Evolutionary conservation across 1,140 invertebrate species (phyloP).

Genomic region (Drosophila tristis): DNA sequence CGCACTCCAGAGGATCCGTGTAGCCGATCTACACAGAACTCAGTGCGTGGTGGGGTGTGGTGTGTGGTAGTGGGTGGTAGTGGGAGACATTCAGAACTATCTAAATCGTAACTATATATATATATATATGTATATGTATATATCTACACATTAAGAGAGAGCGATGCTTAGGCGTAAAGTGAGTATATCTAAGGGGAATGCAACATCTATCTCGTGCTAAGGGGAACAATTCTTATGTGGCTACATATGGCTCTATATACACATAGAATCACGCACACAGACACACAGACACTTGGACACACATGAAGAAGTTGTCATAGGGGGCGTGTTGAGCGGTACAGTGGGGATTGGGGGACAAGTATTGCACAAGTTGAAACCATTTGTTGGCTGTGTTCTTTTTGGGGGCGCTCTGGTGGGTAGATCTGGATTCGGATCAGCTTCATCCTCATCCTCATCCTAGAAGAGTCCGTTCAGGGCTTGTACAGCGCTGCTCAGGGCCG

Average conservation of each 20-base stretch:
- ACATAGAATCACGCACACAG: neutral
- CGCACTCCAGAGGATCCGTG: constrained; percentile 24
- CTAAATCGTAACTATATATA: constrained; percentile 37
- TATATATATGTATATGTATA: constrained; percentile 17
- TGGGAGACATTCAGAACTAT: constrained; percentile 59
- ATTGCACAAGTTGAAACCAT: constrained; percentile 81
- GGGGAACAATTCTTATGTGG: constrained; percentile 9
- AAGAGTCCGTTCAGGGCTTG: constrained; percentile 74
- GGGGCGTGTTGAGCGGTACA: neutral
- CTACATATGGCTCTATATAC: constrained; percentile 31
- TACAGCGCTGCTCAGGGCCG: constrained; percentile 69
- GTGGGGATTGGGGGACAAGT: constrained; percentile 16
- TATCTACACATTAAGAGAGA: constrained; percentile 35
- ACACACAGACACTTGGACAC: too few species aligned
- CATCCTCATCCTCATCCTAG: constrained; percentile 17
- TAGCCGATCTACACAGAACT: constrained; percentile 21
- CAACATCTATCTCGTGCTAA: constrained; percentile 8
- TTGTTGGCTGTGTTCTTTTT: constrained; percentile 49
- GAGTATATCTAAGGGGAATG: constrained; percentile 11
- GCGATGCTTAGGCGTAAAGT: constrained; percentile 12
- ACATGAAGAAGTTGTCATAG: too few species aligned
- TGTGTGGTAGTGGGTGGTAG: neutral
- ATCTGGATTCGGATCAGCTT: neutral
- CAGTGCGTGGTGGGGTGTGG: constrained; percentile 21
- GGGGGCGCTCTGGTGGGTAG: constrained; percentile 8